Evolutionary conservation across 2,797 vertebrate species (phyloP), one percentile per base, ranked within the genome.

Genomic region (Prunella strophiata): DNA sequence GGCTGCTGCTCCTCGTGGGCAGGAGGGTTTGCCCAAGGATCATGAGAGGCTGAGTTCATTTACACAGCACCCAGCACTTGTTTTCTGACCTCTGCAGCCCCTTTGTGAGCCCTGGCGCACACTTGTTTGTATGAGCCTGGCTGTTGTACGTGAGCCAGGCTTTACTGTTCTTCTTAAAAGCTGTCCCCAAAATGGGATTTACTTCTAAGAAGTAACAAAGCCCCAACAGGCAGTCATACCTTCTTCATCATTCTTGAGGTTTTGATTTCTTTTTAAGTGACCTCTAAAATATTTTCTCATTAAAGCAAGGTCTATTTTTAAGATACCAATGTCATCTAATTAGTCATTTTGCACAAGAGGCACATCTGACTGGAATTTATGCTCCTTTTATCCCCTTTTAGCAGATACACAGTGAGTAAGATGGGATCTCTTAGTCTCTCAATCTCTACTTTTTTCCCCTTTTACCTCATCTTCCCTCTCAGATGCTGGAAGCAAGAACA

Each of bases 221-320:
- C 73, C 55, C 75, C 94, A 50, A 50, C 68, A 84, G 55, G 68
- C 86, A 87, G 38, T 61, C 87, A 45, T 65, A 50, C 54, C 34
- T 34, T 66, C 84, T 85, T 85, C 50, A 43, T 78, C 29, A 66
- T 92, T 55, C 61, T 88, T 57, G 59, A 1, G 10, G 29, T 57
- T 90, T 55, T 78, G 2, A 67, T 92, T 92, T 88, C 57, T 78
- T 84, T 88, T 77, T 21, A 73, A 79, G 81, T 86, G 52, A 51
- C 78, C 91, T 94, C 85, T 79, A 59, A 93, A 93, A 48, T 58
- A 57, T 94, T 91, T 96, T 94, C 90, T 94, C 40, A 94, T 97
- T 97, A 95, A 96, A 94, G 76, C 27, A 61, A 91, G 58, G 71
- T 83, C 90, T 90, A 91, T 90, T 81, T 94, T 89, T 78, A 80